A percentile compares a stretch with the other conserved stretches of the same genome.
Evolutionary conservation across 35 echinoderm and acorn worm genomes (phyloP).

Genomic region (Ophiothrix spiculata): DNA sequence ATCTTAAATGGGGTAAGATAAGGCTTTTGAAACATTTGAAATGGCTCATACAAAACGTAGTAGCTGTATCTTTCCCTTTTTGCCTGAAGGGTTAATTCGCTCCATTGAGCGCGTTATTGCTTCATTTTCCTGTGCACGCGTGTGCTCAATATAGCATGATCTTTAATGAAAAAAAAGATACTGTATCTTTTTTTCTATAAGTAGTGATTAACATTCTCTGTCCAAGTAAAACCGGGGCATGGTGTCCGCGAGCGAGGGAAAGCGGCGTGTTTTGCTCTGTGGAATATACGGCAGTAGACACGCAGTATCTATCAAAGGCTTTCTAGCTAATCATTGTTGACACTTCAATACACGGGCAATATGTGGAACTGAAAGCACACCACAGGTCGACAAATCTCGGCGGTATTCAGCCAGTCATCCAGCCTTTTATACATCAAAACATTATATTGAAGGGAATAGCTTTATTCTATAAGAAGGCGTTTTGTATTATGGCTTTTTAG

Average conservation of each 20-base stretch:
- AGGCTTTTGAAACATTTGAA: neutral
- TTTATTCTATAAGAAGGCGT: neutral
- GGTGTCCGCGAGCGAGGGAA: slow-evolving; percentile 5
- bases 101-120: neutral
- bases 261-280: neutral
- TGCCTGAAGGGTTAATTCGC: neutral
- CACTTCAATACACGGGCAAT: neutral
- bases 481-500: neutral
- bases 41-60: neutral
- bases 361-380: neutral
- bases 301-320: neutral
- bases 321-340: neutral
- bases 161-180: neutral
- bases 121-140: neutral
- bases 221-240: neutral
- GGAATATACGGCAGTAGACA: slow-evolving; percentile 10
- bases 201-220: neutral
- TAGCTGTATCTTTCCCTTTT: neutral
- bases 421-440: slow-evolving; percentile 2
- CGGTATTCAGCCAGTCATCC: neutral
- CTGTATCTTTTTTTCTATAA: neutral
- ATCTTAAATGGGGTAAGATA: neutral
- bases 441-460: neutral
- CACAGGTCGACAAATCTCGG: neutral
- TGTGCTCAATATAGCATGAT: neutral